phyloP scores from a whole-genome alignment of 2,888 invertebrate species.

The Mythimna pallens region DNA sequence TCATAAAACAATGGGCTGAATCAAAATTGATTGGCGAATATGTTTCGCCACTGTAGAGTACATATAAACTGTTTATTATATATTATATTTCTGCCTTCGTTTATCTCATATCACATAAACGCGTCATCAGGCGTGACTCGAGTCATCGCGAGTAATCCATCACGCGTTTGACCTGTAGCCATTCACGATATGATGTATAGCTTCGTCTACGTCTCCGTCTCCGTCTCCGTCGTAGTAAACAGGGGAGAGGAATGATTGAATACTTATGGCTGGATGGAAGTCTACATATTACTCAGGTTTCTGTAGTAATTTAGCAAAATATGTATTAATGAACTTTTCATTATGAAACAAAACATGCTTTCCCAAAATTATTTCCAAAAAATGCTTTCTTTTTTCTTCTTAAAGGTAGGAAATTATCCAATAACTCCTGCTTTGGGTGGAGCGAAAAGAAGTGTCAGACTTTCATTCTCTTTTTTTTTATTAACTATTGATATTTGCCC shows the following conservation, averaged over 20 bases:
- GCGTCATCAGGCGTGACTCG: conserved; percentile 31
- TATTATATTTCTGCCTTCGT: conserved; percentile 13
- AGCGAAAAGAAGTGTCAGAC: no score
- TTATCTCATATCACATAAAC: conserved; percentile 29
- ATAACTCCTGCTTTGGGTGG: no score
- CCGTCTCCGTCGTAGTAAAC: conserved; percentile 27
- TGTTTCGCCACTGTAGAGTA: background rate
- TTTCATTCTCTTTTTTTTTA: no score
- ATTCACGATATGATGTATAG: conserved; percentile 48
- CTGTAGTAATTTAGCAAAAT: background rate
- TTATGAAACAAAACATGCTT: background rate
- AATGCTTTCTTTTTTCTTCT: no score
- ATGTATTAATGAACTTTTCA: background rate
- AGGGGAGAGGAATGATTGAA: conserved; percentile 44
- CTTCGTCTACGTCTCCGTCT: conserved; percentile 29
- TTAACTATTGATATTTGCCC: no score
- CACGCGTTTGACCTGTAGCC: conserved; percentile 55
- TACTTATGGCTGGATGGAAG: conserved; percentile 7
- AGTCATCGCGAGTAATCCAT: conserved; percentile 58
- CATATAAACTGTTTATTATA: background rate
- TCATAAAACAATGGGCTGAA: background rate
- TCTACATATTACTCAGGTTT: conserved; percentile 1
- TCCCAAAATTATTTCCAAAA: no score
- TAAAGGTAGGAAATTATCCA: no score
- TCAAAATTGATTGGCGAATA: background rate